A percentile compares a stretch with the other conserved stretches of the same genome.
These are phyloP conservation scores for Leptoclinus maculatus DNA, from an alignment of 2,797 vertebrate genomes.

Conservation along the genomic window DNA sequence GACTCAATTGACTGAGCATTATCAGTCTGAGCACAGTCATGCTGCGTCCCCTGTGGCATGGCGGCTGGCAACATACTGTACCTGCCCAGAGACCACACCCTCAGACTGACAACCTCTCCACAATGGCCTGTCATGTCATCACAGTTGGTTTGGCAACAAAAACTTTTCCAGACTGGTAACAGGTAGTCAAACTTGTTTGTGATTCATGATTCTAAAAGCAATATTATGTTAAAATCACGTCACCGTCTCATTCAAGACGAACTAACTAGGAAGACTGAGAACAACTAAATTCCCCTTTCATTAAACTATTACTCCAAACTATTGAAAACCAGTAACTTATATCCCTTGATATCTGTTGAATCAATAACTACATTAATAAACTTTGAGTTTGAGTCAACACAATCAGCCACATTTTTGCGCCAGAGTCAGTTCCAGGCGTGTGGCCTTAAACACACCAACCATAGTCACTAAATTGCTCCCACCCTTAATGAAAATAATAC, in stretches of 20 bases:
- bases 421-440: neutral
- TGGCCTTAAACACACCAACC: slow-evolving; percentile 12
- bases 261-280: neutral
- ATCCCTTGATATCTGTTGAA: neutral
- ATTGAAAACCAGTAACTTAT: neutral
- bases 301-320: neutral
- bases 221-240: neutral
- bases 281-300: neutral
- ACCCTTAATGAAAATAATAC: slow-evolving; percentile 4
- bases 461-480: neutral
- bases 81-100: slow-evolving; percentile 28
- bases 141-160: slow-evolving; percentile 18
- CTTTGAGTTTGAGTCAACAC: neutral
- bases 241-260: neutral
- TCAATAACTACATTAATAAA: neutral
- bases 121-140: slow-evolving; percentile 11
- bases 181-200: slow-evolving; percentile 51
- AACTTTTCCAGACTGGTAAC: neutral
- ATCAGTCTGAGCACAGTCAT: neutral
- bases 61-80: neutral
- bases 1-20: neutral
- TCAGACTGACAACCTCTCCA: neutral
- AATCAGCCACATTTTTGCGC: neutral
- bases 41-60: neutral
- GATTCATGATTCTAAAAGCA: slow-evolving; percentile 34